These are phyloP conservation scores for Himantopus leucocephalus DNA, from an alignment of 2,113 vertebrate species.

Conservation along the genomic window DNA sequence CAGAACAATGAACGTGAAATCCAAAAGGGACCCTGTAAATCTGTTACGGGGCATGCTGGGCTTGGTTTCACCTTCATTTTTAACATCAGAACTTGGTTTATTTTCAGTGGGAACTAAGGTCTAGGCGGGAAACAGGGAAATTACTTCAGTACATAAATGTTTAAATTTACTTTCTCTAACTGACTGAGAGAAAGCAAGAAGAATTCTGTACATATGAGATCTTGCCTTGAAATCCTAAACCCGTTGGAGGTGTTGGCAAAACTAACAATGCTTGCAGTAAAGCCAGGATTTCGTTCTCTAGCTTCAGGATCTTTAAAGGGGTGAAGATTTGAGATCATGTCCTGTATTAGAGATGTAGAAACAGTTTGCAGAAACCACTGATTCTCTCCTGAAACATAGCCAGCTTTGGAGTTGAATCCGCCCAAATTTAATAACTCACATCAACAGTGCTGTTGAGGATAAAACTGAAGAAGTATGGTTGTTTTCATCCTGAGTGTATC, in stretches of 20 bases:
- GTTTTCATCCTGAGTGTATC: background rate
- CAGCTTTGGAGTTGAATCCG: background rate
- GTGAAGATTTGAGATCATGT: background rate
- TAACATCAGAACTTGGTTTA: background rate
- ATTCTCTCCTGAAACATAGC: background rate
- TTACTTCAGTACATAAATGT: background rate
- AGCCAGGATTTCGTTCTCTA: background rate
- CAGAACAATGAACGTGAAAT: background rate
- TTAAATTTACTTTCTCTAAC: background rate
- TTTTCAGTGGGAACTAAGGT: background rate
- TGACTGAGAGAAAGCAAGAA: background rate
- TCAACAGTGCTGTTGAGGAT: background rate
- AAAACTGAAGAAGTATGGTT: background rate
- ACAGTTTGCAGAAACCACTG: background rate
- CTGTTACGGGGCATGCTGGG: background rate
- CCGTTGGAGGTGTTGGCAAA: background rate
- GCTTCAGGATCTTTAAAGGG: background rate
- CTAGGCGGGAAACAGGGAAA: background rate
- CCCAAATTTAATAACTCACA: background rate
- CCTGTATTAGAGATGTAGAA: background rate
- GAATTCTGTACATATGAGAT: background rate
- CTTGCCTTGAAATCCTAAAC: background rate
- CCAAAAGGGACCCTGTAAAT: background rate
- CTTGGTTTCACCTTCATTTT: constrained; percentile 5
- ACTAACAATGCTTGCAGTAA: background rate